Base-by-base conservation (phyloP, 2,113 vertebrate species). In the Gobio gobio region DNA sequence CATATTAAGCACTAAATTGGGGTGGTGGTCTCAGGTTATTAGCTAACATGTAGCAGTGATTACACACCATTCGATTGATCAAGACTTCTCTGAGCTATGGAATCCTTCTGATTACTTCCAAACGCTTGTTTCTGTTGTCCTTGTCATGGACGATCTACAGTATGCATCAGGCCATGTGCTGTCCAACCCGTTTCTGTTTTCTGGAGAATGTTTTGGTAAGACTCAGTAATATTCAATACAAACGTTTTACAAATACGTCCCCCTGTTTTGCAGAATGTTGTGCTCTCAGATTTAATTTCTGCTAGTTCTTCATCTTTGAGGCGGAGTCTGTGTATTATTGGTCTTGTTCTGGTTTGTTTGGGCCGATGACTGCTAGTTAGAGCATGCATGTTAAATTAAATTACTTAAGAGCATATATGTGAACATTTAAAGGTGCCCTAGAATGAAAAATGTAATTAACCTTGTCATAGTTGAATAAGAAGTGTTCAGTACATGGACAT, bases 1-100 rank as follows among this genome's bases (percentile, higher is more conserved):
- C 16, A 54, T 54, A 47, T 63, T 43, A 16, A 83, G 59, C 8
- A 40, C 51, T 51, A 63, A 59, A 79, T 54, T 54, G 86, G 85
- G 76, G 87, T 36, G 90, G 90, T 92, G 91, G 92, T 90, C 70
- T 90, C 90, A 92, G 91, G 90, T 89, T 90, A 93, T 93, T 93
- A 94, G 89, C 91, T 90, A 90, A 88, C 89, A 78, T 93, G 90
- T 93, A 89, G 90, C 90, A 79, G 89, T 90, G 90, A 92, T 93
- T 90, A n/a, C 54, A 29, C 43, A 64, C 9, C 47, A 75, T 10
- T 36, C 16, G 14, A 77, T 83, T 88, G 81, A 88, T 86, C 79
- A 85, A 58, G 64, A 20, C 16, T 66, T 58, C 36, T 56, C 56
- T 59, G 5, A 45, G 29, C 40, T 68, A 75, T 61, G 56, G 36